These are phyloP conservation scores for Monopterus albus DNA, from an alignment of 2,113 vertebrate genomes.

Conservation along the genomic window DNA sequence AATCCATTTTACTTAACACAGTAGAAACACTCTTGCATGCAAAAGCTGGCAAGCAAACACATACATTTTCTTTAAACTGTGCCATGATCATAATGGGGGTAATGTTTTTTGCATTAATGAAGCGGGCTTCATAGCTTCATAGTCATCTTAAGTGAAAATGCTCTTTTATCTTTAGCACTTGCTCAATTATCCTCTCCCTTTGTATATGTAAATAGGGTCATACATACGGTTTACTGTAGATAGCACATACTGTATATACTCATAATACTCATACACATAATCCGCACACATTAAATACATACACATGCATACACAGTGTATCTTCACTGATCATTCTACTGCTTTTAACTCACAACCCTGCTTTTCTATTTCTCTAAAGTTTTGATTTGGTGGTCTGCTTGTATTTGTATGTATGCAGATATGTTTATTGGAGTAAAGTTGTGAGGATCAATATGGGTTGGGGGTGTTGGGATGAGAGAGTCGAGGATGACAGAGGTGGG, in stretches of 20 bases:
- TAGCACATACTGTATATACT: background rate
- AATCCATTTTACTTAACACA: conserved; percentile 50
- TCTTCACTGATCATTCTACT: background rate
- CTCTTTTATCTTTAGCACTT: conserved; percentile 70
- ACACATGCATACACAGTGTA: background rate
- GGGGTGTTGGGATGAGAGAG: background rate
- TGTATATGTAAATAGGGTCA: conserved; percentile 24
- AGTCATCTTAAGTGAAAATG: conserved; percentile 74
- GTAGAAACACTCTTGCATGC: conserved; percentile 4
- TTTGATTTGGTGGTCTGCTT: background rate
- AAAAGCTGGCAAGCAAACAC: conserved; percentile 38
- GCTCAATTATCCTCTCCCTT: conserved; percentile 54
- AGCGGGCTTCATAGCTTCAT: conserved; percentile 62
- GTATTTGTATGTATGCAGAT: background rate
- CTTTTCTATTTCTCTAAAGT: background rate
- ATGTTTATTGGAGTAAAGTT: background rate
- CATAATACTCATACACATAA: background rate
- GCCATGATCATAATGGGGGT: conserved; percentile 68
- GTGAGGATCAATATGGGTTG: background rate
- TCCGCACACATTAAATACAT: background rate
- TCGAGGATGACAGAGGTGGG: no score
- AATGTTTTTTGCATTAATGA: conserved; percentile 79
- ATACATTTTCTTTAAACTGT: conserved; percentile 65
- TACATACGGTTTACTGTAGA: conserved; percentile 33
- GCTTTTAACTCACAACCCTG: background rate